Conservation (phyloP, 2,888 invertebrate genomes). For the Dascillus cervinus region DNA sequence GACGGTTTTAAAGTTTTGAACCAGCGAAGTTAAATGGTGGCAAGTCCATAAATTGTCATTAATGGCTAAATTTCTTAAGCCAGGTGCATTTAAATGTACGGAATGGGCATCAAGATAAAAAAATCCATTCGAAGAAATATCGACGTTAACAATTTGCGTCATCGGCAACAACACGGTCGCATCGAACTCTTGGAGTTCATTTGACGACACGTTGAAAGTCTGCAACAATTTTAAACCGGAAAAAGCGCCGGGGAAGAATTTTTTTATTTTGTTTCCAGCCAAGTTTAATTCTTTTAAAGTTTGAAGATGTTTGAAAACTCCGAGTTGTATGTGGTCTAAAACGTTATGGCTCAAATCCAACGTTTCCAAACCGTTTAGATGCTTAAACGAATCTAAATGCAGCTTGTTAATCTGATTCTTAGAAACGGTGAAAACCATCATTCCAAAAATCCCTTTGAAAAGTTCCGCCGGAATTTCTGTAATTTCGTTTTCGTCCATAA, state of each 20-base stretch:
- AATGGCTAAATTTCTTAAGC: constrained; percentile 27
- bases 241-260: constrained; percentile 30
- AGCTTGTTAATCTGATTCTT: constrained; percentile 29
- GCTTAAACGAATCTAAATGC: constrained; percentile 25
- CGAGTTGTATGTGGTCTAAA: constrained; percentile 32
- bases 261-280: constrained; percentile 29
- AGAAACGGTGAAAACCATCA: constrained; percentile 31
- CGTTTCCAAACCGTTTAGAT: constrained; percentile 28
- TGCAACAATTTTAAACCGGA: constrained; percentile 30
- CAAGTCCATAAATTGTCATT: constrained; percentile 36
- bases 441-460: constrained; percentile 28
- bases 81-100: constrained; percentile 27
- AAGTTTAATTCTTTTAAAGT: constrained; percentile 29
- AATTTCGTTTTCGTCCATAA: constrained; percentile 28
- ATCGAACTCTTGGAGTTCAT: constrained; percentile 28
- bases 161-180: constrained; percentile 28
- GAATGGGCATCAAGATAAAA: constrained; percentile 30
- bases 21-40: constrained; percentile 23
- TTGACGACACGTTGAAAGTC: constrained; percentile 29
- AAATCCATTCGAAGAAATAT: constrained; percentile 32
- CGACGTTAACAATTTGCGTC: constrained; percentile 26
- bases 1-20: constrained; percentile 29
- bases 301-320: constrained; percentile 27
- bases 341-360: constrained; percentile 31
- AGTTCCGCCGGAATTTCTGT: constrained; percentile 22